Base-by-base conservation (phyloP, 1,140 invertebrate species). In the Dermatophagoides farinae region DNA sequence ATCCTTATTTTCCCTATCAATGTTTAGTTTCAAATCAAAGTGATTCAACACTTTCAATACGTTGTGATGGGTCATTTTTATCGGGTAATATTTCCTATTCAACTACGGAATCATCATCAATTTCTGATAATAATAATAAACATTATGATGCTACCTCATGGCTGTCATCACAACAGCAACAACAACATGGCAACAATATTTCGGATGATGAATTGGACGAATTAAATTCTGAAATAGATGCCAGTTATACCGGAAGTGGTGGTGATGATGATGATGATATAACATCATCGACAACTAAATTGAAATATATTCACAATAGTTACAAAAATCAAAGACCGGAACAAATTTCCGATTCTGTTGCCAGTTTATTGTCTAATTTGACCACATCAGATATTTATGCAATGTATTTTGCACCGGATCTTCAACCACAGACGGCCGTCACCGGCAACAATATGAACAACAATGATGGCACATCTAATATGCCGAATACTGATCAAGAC, bases 21-120 rank as follows among this genome's bases (percentile, higher is more conserved):
- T 63, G 62, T 57, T 10, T 16, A 22, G 51, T 61, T 44, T 41
- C 53, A n/a, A 63, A 63, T 57, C 62, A 63, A 44, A 61, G 57
- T 54, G 62, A 63, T 23, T 44, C 44, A 6, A 40, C 62, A 41
- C 22, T 63, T 14, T 37, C 40, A 1, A 47, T 63, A 18, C 49
- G 22, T 49, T 63, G 62, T 51, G 49, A 55, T 44, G 53, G 53
- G 16, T 55, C 53, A 55, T 55, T 20, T 5, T 44, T 4, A 40
- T 44, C 43, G n/a, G n/a, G n/a, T n/a, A n/a, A n/a, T n/a, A n/a
- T n/a, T n/a, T n/a, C n/a, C n/a, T n/a, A n/a, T n/a, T n/a, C n/a
- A n/a, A n/a, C n/a, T n/a, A n/a, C n/a, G n/a, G n/a, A n/a, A 60
- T 14, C 20, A 47, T 10, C 12, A 16, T 38, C 57, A 49, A n/a